Conservation (phyloP, 1,140 invertebrate species). For the Mactra quadrangularis region DNA sequence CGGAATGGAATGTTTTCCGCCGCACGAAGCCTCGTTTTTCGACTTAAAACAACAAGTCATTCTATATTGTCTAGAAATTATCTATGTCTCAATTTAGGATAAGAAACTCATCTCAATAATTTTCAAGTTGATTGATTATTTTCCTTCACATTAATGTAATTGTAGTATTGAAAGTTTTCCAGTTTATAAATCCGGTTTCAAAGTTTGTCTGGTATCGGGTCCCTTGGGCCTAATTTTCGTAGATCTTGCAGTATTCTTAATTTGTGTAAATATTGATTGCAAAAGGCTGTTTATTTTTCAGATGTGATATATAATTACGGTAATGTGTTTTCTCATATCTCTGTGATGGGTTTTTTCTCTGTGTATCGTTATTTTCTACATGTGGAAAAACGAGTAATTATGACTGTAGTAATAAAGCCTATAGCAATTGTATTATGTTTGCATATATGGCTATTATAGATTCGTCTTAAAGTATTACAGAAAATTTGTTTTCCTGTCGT, state of each 20-base stretch:
- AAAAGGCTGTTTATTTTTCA: conserved; percentile 12
- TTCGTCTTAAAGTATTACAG: no score
- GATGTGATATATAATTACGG: conserved; percentile 27
- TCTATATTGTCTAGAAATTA: conserved; percentile 33
- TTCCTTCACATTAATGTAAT: conserved; percentile 53
- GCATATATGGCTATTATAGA: no score
- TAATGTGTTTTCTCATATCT: conserved; percentile 16
- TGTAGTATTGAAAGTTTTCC: conserved; percentile 57
- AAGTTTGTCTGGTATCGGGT: conserved; percentile 38
- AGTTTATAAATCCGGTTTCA: conserved; percentile 48
- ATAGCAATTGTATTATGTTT: no score
- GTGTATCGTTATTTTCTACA: no score
- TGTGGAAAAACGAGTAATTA: no score
- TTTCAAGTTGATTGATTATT: conserved; percentile 47
- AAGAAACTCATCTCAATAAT: conserved; percentile 44
- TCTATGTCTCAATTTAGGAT: conserved; percentile 7
- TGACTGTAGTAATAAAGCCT: no score
- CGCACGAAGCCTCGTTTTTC: background rate
- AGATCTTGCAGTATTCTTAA: conserved; percentile 49
- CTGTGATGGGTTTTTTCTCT: no score
- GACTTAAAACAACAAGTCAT: background rate
- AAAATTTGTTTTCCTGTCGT: no score
- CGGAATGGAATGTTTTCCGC: no score
- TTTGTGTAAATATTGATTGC: conserved; percentile 52
- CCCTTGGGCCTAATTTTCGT: conserved; percentile 42